phyloP scores from a whole-genome alignment of 2,797 vertebrate genomes.

The Telmatherina bonti region DNA sequence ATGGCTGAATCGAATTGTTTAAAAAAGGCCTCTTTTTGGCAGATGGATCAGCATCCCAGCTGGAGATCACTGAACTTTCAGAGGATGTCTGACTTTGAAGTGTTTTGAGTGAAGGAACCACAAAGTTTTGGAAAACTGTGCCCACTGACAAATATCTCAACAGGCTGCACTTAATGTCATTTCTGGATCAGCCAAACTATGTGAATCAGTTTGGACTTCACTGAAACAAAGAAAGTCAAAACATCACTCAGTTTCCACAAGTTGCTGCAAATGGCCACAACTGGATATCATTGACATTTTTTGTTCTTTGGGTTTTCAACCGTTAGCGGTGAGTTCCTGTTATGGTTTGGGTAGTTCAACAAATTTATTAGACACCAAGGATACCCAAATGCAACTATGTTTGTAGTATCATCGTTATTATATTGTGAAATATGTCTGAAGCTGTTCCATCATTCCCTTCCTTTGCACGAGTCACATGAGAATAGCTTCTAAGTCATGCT shows the following conservation, averaged over 20 bases:
- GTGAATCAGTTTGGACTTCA: conserved; percentile 9
- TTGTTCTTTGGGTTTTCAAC: neutral
- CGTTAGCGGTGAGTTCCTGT: neutral
- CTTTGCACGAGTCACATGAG: neutral
- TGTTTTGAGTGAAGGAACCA: neutral
- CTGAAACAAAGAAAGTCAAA: conserved; percentile 11
- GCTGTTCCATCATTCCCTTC: neutral
- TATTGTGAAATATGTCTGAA: neutral
- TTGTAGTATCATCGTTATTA: neutral
- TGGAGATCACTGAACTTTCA: conserved; percentile 5
- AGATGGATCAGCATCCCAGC: conserved; percentile 3
- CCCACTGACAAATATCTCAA: conserved; percentile 6
- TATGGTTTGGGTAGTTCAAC: neutral
- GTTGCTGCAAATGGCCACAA: too few species aligned
- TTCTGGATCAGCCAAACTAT: neutral
- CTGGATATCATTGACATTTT: neutral
- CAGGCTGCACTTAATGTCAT: conserved; percentile 1
- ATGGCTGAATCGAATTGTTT: neutral
- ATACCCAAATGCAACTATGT: neutral
- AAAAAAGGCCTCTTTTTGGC: conserved; percentile 11
- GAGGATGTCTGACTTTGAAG: conserved; percentile 2
- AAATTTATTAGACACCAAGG: neutral
- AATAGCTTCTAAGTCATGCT: neutral
- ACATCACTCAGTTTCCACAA: conserved; percentile 5
- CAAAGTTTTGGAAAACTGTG: conserved; percentile 3